These are phyloP conservation scores for Chascanopsetta lugubris DNA, from an alignment of 2,113 vertebrate genomes.

Conservation along the genomic window DNA sequence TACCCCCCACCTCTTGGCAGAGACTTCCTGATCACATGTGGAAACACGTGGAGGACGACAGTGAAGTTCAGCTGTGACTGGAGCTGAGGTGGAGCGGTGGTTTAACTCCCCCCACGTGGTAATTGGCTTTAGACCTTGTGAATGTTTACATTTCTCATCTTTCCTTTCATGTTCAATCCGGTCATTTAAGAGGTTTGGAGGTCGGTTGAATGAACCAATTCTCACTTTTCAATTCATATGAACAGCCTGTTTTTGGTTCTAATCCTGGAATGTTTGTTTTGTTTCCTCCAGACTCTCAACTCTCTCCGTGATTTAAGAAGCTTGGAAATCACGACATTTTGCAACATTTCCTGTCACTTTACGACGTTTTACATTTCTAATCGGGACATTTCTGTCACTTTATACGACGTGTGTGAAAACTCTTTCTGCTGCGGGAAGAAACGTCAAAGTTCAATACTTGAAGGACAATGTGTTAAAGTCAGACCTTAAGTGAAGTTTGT, in stretches of 20 bases:
- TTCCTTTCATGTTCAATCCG: not conserved
- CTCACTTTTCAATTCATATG: not conserved
- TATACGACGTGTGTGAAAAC: not conserved
- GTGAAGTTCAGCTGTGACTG: conserved; percentile 83
- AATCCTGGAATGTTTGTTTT: too few relatives aligned
- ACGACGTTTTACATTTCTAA: too few relatives aligned
- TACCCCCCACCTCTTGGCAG: conserved; percentile 78
- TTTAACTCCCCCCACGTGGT: too few relatives aligned
- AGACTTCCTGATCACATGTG: conserved; percentile 89
- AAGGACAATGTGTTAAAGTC: not conserved
- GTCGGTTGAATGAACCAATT: too few relatives aligned
- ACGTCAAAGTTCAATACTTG: not conserved
- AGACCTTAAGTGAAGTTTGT: conserved; percentile 20
- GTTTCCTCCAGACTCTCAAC: not conserved
- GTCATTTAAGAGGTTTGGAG: too few relatives aligned
- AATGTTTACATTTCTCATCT: too few relatives aligned
- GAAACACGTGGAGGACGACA: conserved; percentile 87
- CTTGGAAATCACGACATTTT: not conserved
- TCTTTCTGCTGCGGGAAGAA: not conserved
- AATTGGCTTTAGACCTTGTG: too few relatives aligned
- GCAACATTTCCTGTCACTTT: not conserved
- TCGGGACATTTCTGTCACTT: too few relatives aligned
- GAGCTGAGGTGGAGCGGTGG: not conserved
- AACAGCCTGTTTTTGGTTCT: not conserved
- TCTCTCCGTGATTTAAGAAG: not conserved